Conservation (phyloP, 2,888 invertebrate genomes). For the Lochmaea capreae region DNA sequence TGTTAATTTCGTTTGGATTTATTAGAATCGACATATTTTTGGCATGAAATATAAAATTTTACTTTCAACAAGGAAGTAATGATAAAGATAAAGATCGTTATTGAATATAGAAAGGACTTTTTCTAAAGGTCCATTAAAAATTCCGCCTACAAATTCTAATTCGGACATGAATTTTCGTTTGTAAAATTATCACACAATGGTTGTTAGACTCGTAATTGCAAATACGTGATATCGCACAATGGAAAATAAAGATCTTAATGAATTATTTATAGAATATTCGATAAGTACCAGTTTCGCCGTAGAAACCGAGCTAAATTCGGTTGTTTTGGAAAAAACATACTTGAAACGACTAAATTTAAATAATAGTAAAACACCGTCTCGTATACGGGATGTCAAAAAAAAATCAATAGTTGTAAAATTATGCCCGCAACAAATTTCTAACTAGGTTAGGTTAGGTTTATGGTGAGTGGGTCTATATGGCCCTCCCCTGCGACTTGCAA, state of each 20-base stretch:
- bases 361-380: too few species aligned
- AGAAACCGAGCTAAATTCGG: not conserved
- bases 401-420: too few species aligned
- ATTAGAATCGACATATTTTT: too few species aligned
- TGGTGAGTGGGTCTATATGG: too few species aligned
- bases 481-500: too few species aligned
- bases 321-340: not conserved
- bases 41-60: too few species aligned
- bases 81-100: not conserved
- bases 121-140: constrained; percentile 13
- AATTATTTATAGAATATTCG: constrained; percentile 37
- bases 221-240: constrained; percentile 38
- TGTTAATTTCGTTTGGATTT: too few species aligned
- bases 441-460: too few species aligned
- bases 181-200: constrained; percentile 41
- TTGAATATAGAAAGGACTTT: constrained; percentile 7
- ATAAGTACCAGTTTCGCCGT: not conserved
- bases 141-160: constrained; percentile 30
- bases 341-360: too few species aligned
- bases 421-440: not conserved
- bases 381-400: too few species aligned
- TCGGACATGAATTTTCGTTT: constrained; percentile 21
- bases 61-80: constrained; percentile 5
- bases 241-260: constrained; percentile 38
- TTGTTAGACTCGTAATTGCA: constrained; percentile 35